Base-by-base conservation (phyloP, 1,140 invertebrate genomes). In the Bacillus rossius region DNA sequence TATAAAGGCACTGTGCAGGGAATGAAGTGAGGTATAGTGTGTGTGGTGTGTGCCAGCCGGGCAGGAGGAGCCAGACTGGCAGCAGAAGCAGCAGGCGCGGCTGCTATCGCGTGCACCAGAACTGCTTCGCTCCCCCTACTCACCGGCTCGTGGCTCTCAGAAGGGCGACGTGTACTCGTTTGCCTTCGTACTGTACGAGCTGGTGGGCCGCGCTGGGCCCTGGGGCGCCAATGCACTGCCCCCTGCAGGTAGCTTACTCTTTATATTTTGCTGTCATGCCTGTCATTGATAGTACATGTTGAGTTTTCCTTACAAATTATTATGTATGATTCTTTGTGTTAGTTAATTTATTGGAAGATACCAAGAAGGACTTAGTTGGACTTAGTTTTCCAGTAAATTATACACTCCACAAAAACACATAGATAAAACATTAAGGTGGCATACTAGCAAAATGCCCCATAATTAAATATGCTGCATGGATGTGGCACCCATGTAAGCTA, bases 161-260 rank as follows among this genome's bases (percentile, higher is more conserved):
- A 88, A 87, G 66, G 86, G 84, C 34, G 86, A 88, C 64, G 79
- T 87, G 8, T 88, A 87, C 67, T 76, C 75, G 13, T 88, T 89
- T 67, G 84, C 78, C 4, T 83, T 89, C 38, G 77, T 89, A 16
- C 68, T 89, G 0, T 87, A 86, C 65, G 86, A 89, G 72, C 84
- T 88, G 26, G 76, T 88, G 20, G 84, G 83, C 0, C 72, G 85
- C 43, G 69, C 73, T 19, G 85, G 85, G 38, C 86, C 86, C 2
- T 89, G 85, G 87, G 87, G 88, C 0, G 77, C 81, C 37, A 80
- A 77, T 0, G 67, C 76, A 37, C 71, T 85, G 37, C 75, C 81
- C 10, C 74, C 80, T 63, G 71, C 79, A 57, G 85, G 84, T 86
- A 71, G 72, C 67, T 60, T 57, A 34, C 29, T 7, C 29, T 4